Evolutionary conservation across 2,113 vertebrate species (phyloP), one percentile per base, ranked within the genome.

Genomic region (Numenius arquata): DNA sequence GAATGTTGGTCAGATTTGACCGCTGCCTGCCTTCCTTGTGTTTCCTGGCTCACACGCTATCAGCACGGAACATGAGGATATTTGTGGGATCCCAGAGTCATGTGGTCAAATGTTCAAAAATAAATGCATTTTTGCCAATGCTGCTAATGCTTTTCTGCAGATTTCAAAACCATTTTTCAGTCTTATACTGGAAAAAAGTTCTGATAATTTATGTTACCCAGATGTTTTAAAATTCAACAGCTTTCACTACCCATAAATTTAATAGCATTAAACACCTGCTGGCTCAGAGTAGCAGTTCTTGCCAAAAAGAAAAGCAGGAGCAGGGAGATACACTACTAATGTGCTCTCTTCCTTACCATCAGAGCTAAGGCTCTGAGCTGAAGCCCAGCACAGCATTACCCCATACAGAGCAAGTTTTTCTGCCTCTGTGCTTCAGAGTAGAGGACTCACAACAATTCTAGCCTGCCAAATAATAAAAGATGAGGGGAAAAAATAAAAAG

Each of bases 181-280:
- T 50, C 62, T 89, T 66, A 81, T 56, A 16, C 13, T 87, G 50
- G 88, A 85, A 80, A 70, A 67, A 89, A 61, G 34, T 89, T 94
- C 81, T 93, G 89, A 95, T 98, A 97, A 98, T 98, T 98, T 98
- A 97, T 97, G 96, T 97, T 98, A 89, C 96, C 97, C 97, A 98
- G 97, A 97, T 98, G 98, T 97, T 97, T 97, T 96, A 96, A 98
- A 98, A 98, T 97, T 98, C 97, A 97, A 89, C 97, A 96, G 95
- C 95, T 96, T 98, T 98, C 95, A 67, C 95, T 98, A 97, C 97
- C 92, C 98, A 97, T 98, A 98, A 98, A 98, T 98, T 98, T 98
- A 98, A 98, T 97, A 96, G 96, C 98, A 97, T 98, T 98, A 98
- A 98, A 93, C 98, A 98, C 98, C 98, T 98, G 98, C 98, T 98